phyloP scores from a whole-genome alignment of 1,140 invertebrate species.

The Planococcus citri region DNA sequence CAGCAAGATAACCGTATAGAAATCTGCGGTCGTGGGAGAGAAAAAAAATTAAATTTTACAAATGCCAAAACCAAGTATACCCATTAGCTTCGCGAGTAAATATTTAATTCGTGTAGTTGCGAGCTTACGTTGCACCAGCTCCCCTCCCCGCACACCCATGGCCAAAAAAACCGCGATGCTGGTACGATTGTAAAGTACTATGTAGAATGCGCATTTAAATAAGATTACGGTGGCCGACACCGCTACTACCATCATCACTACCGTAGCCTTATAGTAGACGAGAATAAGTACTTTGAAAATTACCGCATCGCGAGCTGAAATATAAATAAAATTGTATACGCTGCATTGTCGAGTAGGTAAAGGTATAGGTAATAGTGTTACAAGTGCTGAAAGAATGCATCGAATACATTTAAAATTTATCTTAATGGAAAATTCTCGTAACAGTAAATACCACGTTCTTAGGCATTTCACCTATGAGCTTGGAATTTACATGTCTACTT shows the following conservation, averaged over 20 bases:
- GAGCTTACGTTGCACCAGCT: too few species aligned
- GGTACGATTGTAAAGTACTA: neutral
- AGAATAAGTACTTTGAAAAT: neutral
- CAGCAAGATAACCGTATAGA: too few species aligned
- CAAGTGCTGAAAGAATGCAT: neutral
- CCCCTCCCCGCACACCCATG: too few species aligned
- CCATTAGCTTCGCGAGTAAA: neutral
- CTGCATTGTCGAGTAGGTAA: neutral
- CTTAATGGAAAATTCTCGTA: neutral
- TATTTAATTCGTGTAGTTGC: neutral
- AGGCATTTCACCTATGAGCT: neutral
- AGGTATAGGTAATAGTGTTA: neutral
- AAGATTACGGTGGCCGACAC: too few species aligned
- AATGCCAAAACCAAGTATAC: neutral
- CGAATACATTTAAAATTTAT: constrained; percentile 1
- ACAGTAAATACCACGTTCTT: neutral
- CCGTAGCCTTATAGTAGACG: too few species aligned
- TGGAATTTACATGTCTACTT: neutral
- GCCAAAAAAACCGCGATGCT: too few species aligned
- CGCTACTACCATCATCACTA: too few species aligned
- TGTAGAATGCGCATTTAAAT: neutral
- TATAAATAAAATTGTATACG: neutral
- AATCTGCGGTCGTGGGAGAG: too few species aligned
- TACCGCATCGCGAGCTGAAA: neutral
- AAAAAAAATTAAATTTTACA: neutral